Evolutionary conservation across 2,113 vertebrate species (phyloP), one percentile per base, ranked within the genome.

Genomic region (Monarcha castaneiventris): DNA sequence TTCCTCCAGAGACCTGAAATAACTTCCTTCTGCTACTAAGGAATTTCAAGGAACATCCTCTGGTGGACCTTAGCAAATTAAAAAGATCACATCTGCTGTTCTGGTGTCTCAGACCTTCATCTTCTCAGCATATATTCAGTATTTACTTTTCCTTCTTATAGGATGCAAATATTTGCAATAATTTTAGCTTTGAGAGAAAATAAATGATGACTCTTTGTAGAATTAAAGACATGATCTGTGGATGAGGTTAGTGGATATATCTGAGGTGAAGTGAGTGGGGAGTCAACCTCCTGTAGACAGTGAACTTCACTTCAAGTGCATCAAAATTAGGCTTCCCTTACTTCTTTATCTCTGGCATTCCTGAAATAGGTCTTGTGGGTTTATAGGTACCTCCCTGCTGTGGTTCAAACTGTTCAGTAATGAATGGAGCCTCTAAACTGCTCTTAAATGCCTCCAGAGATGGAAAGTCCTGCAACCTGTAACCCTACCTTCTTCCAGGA

Each of bases 1-100:
- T 92, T 90, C 54, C 86, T 93, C 68, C 39, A 78, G 86, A 71
- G 89, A 81, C 43, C 26, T 84, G 56, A 90, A 90, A 81, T 68
- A 90, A 39, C 79, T 77, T 91, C 49, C 71, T 93, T 59, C 74
- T 81, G 43, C 87, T 93, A 62, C 72, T 51, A 27, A 78, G 33
- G 61, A 93, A 69, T 86, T 92, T 86, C 64, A 78, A 18, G 59
- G 63, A 81, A 67, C 75, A 69, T 87, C 77, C 74, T 93, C 81
- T 82, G 85, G 52, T 82, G 90, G 87, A 94, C 78, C 33, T 82
- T 39, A 75, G 44, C 66, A 95, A 93, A 93, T 95, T 89, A 87
- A 91, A 77, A 93, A 62, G 59, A 85, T 84, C 20, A 26, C 35
- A 75, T 94, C 43, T 79, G 71, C n/a, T 83, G 15, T 91, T 89